Evolutionary conservation across 2,113 vertebrate species (phyloP), one percentile per base, ranked within the genome.

Genomic region (Lamprologus ornatipinnis): DNA sequence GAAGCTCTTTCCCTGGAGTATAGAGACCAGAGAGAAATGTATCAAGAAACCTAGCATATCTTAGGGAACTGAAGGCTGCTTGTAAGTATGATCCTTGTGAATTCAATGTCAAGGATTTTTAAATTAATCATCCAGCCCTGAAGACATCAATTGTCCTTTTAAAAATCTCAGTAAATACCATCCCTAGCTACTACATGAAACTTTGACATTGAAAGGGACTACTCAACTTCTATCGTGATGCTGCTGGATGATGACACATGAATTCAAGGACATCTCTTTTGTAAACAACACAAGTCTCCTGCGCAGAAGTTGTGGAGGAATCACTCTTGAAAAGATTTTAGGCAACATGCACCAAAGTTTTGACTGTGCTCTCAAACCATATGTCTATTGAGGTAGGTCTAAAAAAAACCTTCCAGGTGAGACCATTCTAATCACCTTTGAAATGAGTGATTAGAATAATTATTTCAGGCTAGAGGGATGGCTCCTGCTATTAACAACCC

Each of bases 371-470:
- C 93, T 91, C 92, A 88, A 53, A 90, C 84, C 93, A 91, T 95
- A 94, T 93, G 94, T 73, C 70, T 17, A 26, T 14, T 70, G 81
- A 68, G 88, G 84, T 81, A 91, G 84, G 85, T 83, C 85, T 87
- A 83, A 91, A 89, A 92, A 84, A 92, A 88, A 1, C 17, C 26
- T 81, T 86, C 83, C 89, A 89, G 91, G 94, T 92, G 87, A 95
- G 90, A 94, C 92, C 87, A 82, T 93, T 94, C 92, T 96, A 95
- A 96, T 96, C 94, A 95, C 90, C 91, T 94, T 94, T 95, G 93
- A 93, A 93, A 92, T 93, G 89, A 95, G 91, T 88, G 87, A 96
- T 96, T 96, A 95, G 86, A 95, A 95, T 96, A 91, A 95, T 96
- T 95, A 96, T 96, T 96, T 93, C 85, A 92, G 79, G 55, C 92